Base-by-base conservation (phyloP, 30 jellyfish, hydroid and myxozoan species). In the Catostylus mosaicus region DNA sequence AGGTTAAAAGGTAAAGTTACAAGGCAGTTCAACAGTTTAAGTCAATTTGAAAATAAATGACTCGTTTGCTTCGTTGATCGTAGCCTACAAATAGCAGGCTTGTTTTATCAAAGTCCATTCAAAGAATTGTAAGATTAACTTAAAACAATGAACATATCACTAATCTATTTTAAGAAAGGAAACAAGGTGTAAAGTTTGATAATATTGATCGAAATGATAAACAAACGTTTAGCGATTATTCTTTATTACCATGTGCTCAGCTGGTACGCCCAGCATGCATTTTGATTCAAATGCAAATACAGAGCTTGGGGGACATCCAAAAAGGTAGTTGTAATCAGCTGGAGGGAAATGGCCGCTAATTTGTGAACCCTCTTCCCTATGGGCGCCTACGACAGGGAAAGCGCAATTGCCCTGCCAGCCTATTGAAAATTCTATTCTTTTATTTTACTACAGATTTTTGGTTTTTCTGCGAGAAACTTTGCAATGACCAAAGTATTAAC, bases 261-360 rank as follows among this genome's bases (percentile, higher is more conserved):
- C 75, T 26, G 65, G 85, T 74, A 36, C 22, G 35, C 34, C 57
- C 64, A 38, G 85, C 85, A 74, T 74, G 85, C 56, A 8, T 50
- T n/a, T 51, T 46, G 2, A 74, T 74, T 74, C 75, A 74, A 48
- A 74, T 74, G 85, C 85, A 52, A 74, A 74, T 74, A 27, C 4
- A 24, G 38, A 3, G n/a, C n/a, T n/a, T n/a, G n/a, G n/a, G n/a
- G n/a, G n/a, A n/a, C n/a, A n/a, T n/a, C n/a, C n/a, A n/a, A n/a
- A n/a, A n/a, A n/a, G n/a, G n/a, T n/a, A n/a, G n/a, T n/a, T n/a
- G n/a, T n/a, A n/a, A n/a, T n/a, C n/a, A n/a, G n/a, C n/a, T n/a
- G n/a, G n/a, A n/a, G n/a, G n/a, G n/a, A n/a, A n/a, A n/a, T n/a
- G n/a, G n/a, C n/a, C n/a, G n/a, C n/a, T n/a, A n/a, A n/a, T n/a